Base-by-base conservation (phyloP, 2,797 vertebrate species). In the Sebastolobus altivelis region DNA sequence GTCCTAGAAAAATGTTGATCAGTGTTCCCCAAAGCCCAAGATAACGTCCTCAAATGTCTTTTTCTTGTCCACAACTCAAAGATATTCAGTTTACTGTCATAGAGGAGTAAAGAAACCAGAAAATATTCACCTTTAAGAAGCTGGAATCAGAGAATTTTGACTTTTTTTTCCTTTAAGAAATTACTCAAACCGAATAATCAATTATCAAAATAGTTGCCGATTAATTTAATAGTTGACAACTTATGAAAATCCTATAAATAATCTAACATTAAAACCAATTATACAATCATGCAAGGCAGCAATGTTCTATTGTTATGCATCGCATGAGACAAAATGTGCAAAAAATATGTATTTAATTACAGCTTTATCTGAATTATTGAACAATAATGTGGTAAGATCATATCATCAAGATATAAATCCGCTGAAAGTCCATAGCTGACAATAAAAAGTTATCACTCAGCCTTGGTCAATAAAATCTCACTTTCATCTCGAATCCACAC, bases 401-500 rank as follows among this genome's bases (percentile, higher is more conserved):
- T 9, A 31, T 12, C 3, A 38, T 7, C 18, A 10, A 49, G 8
- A 62, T 65, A 69, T 29, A 9, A 65, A 43, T n/a, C 46, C 2
- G 5, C 10, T 33, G 8, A 67, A 63, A 38, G 29, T 58, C 38
- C 11, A 73, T 27, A 46, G 60, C 67, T 43, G 16, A 31, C 49
- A 27, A 43, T 49, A 29, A 16, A 1, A 22, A 55, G 58, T 54
- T 14, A 37, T 18, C 3, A 7, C 18, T 22, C 18, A 58, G 49
- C 22, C 25, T 63, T 2, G 37, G 38, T 37, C 20, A 62, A 46
- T 11, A 38, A 54, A 72, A 52, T 71, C n/a, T 61, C 27, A 27
- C 5, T 59, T 66, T 69, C 1, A 31, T 77, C 40, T 65, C 33
- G 65, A 66, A 75, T 62, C 43, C 27, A 65, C 12, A 56, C 12